Evolutionary conservation across 2,113 vertebrate genomes (phyloP).

Genomic region (Stomatorhinus ivindoensis): DNA sequence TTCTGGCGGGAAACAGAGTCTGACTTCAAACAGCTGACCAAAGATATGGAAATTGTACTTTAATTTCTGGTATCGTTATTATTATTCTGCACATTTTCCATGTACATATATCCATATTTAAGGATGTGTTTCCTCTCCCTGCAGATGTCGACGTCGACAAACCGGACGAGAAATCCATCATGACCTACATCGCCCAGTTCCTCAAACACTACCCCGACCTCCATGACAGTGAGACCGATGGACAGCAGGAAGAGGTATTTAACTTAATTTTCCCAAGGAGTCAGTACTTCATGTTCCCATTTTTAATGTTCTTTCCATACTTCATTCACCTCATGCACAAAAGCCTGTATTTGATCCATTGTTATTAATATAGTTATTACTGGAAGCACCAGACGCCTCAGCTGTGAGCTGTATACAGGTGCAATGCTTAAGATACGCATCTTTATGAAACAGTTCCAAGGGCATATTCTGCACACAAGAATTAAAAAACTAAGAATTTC

Average conservation of each 20-base stretch:
- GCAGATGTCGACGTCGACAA: slow-evolving; percentile 96
- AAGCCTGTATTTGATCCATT: background rate
- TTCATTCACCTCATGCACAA: background rate
- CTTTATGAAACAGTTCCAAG: background rate
- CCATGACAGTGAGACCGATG: slow-evolving; percentile 63
- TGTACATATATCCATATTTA: background rate
- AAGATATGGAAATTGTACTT: too few species aligned
- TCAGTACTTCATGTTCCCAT: background rate
- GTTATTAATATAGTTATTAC: background rate
- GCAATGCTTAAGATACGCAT: background rate
- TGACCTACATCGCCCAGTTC: slow-evolving; percentile 97
- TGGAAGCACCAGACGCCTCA: background rate
- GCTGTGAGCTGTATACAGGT: background rate
- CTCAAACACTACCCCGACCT: slow-evolving; percentile 85
- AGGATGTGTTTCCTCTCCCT: slow-evolving; percentile 23
- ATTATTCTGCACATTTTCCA: too few species aligned
- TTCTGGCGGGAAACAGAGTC: too few species aligned
- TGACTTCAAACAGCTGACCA: too few species aligned
- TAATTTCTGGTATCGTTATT: too few species aligned
- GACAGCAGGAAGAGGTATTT: slow-evolving; percentile 74
- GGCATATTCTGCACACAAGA: background rate
- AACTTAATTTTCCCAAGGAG: slow-evolving; percentile 20
- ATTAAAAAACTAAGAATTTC: background rate
- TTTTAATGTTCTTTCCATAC: background rate
- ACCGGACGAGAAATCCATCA: slow-evolving; percentile 95